Conservation (phyloP, 2,113 vertebrate genomes). For the Pachycephala philippinensis region DNA sequence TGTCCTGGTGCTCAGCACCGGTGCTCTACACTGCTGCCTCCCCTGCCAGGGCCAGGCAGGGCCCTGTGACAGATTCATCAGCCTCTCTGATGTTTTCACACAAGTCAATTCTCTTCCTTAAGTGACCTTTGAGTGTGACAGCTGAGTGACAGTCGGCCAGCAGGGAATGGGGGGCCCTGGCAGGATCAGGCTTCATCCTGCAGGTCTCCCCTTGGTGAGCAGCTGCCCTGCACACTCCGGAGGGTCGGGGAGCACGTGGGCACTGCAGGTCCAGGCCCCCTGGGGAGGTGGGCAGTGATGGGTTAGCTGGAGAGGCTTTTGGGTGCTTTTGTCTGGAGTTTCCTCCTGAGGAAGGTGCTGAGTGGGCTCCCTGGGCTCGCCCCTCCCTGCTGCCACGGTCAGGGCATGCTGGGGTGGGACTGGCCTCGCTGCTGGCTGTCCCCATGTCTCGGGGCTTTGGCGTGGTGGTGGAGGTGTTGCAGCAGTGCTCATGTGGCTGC, state of each 20-base stretch:
- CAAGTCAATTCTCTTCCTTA: neutral
- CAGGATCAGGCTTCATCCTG: neutral
- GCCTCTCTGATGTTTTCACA: neutral
- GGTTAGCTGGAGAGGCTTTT: accelerated
- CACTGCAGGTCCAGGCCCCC: accelerated
- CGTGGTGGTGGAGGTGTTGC: accelerated
- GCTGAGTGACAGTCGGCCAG: neutral
- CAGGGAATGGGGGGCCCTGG: neutral
- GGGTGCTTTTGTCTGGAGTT: neutral
- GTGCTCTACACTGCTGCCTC: neutral
- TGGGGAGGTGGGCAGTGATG: neutral
- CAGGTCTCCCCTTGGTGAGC: neutral
- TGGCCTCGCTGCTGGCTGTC: neutral
- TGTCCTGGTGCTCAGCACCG: neutral
- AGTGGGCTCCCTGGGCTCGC: neutral
- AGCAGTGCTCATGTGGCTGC: accelerated
- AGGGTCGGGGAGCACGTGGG: accelerated
- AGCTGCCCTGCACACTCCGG: neutral
- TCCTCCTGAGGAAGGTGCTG: neutral
- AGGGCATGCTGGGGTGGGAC: accelerated
- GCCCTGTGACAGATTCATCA: neutral
- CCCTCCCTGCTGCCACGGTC: accelerated
- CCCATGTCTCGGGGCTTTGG: accelerated
- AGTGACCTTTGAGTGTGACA: neutral
- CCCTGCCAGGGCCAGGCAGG: neutral